These are phyloP conservation scores for Hystrix cristata DNA, from an alignment of 2,113 vertebrate species.

Conservation along the genomic window DNA sequence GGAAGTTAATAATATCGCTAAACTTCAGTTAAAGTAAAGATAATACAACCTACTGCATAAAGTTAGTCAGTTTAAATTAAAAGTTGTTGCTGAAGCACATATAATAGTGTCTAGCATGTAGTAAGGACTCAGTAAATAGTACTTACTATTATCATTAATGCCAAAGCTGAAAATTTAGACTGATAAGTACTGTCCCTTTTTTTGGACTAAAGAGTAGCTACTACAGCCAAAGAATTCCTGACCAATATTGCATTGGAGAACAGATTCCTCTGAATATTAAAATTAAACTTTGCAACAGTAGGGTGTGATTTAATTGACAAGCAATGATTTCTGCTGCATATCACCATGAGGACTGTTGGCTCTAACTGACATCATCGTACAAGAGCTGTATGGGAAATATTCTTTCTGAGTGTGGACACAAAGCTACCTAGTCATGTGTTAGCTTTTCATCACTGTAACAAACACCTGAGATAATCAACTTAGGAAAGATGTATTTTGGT, in stretches of 20 bases:
- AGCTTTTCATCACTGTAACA: background rate
- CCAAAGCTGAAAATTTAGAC: conserved; percentile 6
- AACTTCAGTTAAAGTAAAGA: background rate
- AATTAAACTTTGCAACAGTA: background rate
- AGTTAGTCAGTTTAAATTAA: background rate
- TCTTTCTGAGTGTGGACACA: background rate
- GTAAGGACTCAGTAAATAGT: background rate
- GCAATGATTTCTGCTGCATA: background rate
- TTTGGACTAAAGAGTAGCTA: background rate
- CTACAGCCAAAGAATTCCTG: background rate
- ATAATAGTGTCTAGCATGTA: background rate
- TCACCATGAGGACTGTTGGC: background rate
- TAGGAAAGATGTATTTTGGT: background rate
- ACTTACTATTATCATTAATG: background rate
- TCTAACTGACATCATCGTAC: background rate
- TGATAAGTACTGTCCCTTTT: background rate
- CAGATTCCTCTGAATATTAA: background rate
- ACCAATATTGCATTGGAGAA: background rate
- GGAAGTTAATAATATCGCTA: conserved; percentile 7
- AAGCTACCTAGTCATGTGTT: background rate
- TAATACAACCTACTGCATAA: background rate
- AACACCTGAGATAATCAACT: background rate
- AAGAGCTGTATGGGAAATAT: background rate
- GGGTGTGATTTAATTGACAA: background rate
- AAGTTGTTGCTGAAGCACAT: background rate